Evolutionary conservation across 2,113 vertebrate species (phyloP).

Genomic region (Microcebus lehilahytsara): DNA sequence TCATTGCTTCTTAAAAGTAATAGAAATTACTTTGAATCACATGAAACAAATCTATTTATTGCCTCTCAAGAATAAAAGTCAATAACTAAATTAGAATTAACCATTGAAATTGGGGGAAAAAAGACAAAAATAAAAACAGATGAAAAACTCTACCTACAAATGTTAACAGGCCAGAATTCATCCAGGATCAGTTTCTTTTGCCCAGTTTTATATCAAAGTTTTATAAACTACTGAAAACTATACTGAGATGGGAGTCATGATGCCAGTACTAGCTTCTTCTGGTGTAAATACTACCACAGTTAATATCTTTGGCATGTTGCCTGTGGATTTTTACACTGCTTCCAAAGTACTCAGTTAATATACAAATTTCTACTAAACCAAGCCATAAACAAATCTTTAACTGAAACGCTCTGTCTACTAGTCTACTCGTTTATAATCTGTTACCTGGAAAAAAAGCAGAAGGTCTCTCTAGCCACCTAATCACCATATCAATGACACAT

Average conservation of each 20-base stretch:
- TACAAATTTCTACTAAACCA: slow-evolving; percentile 76
- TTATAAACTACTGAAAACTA: slow-evolving; percentile 43
- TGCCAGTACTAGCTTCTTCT: neutral
- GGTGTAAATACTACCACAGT: neutral
- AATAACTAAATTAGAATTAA: neutral
- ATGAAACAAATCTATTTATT: neutral
- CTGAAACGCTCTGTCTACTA: slow-evolving; percentile 72
- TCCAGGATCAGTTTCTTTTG: neutral
- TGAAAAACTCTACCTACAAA: slow-evolving; percentile 9
- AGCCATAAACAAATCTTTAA: slow-evolving; percentile 75
- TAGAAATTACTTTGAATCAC: slow-evolving; percentile 8
- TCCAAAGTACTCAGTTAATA: slow-evolving; percentile 75
- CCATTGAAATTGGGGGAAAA: neutral
- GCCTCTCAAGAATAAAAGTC: neutral
- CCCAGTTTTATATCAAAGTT: slow-evolving; percentile 28
- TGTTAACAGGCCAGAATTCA: neutral
- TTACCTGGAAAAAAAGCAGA: slow-evolving; percentile 88
- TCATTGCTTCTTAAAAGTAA: slow-evolving; percentile 27
- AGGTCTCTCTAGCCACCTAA: slow-evolving; percentile 93
- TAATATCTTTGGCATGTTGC: neutral
- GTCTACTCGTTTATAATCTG: slow-evolving; percentile 78
- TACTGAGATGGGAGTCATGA: neutral
- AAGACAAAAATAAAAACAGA: slow-evolving; percentile 46
- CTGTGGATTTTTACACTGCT: neutral
- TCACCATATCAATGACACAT: slow-evolving; percentile 99